These are phyloP conservation scores for Cairina moschata DNA, from an alignment of 2,113 vertebrate species.

Conservation along the genomic window DNA sequence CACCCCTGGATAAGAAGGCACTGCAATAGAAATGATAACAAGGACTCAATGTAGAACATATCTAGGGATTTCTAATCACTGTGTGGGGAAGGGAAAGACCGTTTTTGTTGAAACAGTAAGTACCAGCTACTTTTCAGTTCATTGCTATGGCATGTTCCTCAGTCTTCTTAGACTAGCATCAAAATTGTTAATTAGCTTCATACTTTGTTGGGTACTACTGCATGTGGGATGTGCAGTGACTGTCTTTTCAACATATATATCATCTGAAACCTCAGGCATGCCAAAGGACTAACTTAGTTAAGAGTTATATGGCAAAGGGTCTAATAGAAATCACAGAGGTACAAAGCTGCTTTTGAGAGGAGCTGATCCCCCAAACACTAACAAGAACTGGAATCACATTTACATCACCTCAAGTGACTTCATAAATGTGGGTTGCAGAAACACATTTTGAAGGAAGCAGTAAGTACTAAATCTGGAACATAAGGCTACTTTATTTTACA, in stretches of 20 bases:
- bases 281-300: not conserved
- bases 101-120: not conserved
- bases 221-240: not conserved
- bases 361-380: not conserved
- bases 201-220: not conserved
- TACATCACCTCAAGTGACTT: slow-evolving; percentile 35
- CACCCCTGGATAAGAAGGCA: not conserved
- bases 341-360: not conserved
- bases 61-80: not conserved
- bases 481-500: slow-evolving; percentile 41
- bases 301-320: not conserved
- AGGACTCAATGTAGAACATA: not conserved
- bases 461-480: slow-evolving; percentile 59
- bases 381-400: not conserved
- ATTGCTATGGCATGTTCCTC: not conserved
- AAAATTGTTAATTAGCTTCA: not conserved
- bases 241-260: not conserved
- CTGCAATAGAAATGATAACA: not conserved
- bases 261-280: not conserved
- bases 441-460: slow-evolving; percentile 24
- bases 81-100: not conserved
- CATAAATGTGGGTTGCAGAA: slow-evolving; percentile 29
- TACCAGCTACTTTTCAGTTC: not conserved
- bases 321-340: not conserved
- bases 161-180: not conserved